These are phyloP conservation scores for Sus scrofa DNA, from an alignment of 2,113 vertebrate species.

Conservation along the genomic window DNA sequence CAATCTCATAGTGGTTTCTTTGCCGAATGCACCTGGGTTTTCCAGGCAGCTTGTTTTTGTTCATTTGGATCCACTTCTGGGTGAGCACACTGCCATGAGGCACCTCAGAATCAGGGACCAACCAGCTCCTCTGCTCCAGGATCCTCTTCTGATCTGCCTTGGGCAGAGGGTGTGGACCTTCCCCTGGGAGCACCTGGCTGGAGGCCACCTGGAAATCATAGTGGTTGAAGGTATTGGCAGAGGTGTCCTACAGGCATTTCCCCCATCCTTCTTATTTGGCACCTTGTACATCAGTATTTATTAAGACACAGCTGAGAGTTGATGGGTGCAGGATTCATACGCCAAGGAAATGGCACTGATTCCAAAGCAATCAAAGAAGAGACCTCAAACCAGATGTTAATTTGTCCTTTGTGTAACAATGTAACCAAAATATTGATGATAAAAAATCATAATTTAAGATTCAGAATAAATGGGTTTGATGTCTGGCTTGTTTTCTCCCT, in stretches of 20 bases:
- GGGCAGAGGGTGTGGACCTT: conserved; percentile 18
- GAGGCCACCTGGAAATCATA: background rate
- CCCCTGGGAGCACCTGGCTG: background rate
- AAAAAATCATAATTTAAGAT: conserved; percentile 81
- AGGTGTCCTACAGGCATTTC: conserved; percentile 35
- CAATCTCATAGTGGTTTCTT: conserved; percentile 58
- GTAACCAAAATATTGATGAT: conserved; percentile 83
- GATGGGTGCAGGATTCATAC: conserved; percentile 48
- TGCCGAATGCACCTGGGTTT: conserved; percentile 34
- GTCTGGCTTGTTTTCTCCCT: conserved; percentile 79
- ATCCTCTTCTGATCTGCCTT: background rate
- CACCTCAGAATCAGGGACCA: conserved; percentile 54
- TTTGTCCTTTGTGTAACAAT: conserved; percentile 83
- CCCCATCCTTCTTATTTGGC: background rate
- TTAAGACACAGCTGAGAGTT: conserved; percentile 49
- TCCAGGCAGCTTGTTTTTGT: conserved; percentile 66
- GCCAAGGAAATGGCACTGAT: conserved; percentile 74
- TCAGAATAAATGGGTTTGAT: conserved; percentile 86
- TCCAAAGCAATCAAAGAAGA: conserved; percentile 76
- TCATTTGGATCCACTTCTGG: conserved; percentile 65
- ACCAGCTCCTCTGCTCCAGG: conserved; percentile 45
- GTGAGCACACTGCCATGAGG: conserved; percentile 37
- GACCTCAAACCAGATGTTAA: conserved; percentile 78
- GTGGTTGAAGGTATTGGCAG: background rate
- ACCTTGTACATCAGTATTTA: conserved; percentile 5